Percentiles rank a stretch among this genome's conserved stretches.
phyloP scores from a whole-genome alignment of 2,797 vertebrate species.

The Cygnus olor region DNA sequence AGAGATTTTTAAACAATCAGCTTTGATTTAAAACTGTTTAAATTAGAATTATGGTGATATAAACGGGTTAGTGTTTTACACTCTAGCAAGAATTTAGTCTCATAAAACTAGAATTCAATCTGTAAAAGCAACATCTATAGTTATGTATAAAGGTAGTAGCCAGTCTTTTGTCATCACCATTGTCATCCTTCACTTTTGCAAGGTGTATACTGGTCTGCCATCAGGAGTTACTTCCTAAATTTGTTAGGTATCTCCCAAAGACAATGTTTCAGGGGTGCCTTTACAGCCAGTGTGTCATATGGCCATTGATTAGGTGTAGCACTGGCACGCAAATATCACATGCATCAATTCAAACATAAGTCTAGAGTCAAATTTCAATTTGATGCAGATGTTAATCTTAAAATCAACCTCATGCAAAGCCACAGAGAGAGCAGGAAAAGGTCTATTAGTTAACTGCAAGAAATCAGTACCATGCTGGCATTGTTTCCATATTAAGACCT shows the following conservation, averaged over 20 bases:
- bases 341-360: neutral
- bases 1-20: neutral
- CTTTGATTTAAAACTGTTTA: neutral
- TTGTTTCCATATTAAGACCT: neutral
- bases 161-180: neutral
- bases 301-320: neutral
- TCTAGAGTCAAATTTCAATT: neutral
- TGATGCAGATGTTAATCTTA: neutral
- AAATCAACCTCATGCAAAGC: neutral
- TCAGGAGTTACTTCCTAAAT: neutral
- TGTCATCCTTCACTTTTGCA: neutral
- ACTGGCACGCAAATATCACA: neutral
- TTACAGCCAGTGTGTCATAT: neutral
- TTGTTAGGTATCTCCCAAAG: neutral
- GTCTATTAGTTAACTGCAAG: neutral
- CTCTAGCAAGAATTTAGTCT: neutral
- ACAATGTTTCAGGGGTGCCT: neutral
- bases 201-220: neutral
- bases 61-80: neutral
- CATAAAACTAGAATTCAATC: neutral
- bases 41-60: neutral
- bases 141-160: neutral
- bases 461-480: neutral
- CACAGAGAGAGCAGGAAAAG: neutral
- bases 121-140: neutral